A percentile compares a stretch with the other conserved stretches of the same genome.
Evolutionary conservation across 2,888 invertebrate species (phyloP).

Genomic region (Leptinotarsa haldemani): DNA sequence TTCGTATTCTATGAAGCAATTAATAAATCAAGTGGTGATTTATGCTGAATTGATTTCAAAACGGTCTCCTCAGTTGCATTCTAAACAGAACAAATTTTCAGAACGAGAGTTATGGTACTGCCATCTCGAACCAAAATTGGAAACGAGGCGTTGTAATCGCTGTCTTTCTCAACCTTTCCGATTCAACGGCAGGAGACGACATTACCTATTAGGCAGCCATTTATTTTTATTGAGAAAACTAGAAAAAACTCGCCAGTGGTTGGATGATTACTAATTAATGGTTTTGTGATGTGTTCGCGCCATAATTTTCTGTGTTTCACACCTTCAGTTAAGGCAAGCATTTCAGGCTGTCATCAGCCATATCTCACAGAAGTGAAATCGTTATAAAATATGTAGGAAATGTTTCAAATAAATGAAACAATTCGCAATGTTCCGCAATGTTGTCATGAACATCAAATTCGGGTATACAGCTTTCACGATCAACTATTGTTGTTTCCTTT

Average conservation of each 20-base stretch:
- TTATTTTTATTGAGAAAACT: constrained; percentile 17
- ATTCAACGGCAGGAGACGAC: background rate
- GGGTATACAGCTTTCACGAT: too few species aligned
- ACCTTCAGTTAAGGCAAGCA: background rate
- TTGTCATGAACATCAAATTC: too few species aligned
- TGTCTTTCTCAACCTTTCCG: constrained; percentile 1
- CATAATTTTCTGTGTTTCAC: constrained; percentile 7
- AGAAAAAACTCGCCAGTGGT: constrained; percentile 4
- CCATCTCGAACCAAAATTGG: background rate
- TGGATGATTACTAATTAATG: background rate
- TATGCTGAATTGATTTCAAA: constrained; percentile 41
- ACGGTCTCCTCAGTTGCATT: constrained; percentile 11
- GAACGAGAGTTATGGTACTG: background rate
- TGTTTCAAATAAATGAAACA: too few species aligned
- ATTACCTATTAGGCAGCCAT: constrained; percentile 4
- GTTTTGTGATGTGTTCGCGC: constrained; percentile 4
- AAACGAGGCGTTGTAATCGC: background rate
- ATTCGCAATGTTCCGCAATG: too few species aligned
- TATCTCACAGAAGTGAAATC: background rate
- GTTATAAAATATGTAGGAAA: too few species aligned
- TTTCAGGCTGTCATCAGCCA: background rate
- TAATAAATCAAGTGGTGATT: constrained; percentile 51
- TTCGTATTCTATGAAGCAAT: constrained; percentile 43
- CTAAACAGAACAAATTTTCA: constrained; percentile 6
- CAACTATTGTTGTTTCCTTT: too few species aligned